phyloP scores from a whole-genome alignment of 2,797 vertebrate species.

The Spinus pinus region DNA sequence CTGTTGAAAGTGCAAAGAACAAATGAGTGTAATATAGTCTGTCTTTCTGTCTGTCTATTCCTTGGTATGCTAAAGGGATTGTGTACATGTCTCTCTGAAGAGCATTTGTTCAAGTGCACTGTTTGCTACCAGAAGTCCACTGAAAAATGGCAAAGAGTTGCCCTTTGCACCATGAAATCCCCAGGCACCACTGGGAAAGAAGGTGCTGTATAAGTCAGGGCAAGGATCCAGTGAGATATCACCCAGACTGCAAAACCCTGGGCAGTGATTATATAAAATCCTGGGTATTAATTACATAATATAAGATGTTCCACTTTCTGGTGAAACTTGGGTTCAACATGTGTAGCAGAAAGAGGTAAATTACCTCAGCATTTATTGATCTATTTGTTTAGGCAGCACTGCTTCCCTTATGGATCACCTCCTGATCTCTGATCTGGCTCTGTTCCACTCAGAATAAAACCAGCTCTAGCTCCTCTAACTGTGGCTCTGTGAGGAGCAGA shows the following conservation, averaged over 20 bases:
- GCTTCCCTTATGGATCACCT: background rate
- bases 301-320: background rate
- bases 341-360: background rate
- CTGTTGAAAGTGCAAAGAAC: background rate
- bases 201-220: background rate
- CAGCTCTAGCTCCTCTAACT: background rate
- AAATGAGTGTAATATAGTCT: background rate
- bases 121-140: background rate
- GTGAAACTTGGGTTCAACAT: background rate
- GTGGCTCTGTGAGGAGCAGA: background rate
- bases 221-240: background rate
- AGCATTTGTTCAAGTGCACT: background rate
- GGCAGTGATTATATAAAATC: background rate
- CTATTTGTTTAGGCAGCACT: background rate
- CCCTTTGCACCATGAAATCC: background rate
- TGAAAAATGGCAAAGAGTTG: background rate
- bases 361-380: background rate
- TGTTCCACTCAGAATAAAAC: background rate
- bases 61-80: background rate
- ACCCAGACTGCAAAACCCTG: background rate
- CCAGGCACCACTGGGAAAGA: background rate
- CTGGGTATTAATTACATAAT: background rate
- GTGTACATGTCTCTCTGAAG: fast-evolving
- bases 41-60: no score
- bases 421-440: background rate